Evolutionary conservation across 2,888 invertebrate species (phyloP).

Genomic region (Patella depressa): DNA sequence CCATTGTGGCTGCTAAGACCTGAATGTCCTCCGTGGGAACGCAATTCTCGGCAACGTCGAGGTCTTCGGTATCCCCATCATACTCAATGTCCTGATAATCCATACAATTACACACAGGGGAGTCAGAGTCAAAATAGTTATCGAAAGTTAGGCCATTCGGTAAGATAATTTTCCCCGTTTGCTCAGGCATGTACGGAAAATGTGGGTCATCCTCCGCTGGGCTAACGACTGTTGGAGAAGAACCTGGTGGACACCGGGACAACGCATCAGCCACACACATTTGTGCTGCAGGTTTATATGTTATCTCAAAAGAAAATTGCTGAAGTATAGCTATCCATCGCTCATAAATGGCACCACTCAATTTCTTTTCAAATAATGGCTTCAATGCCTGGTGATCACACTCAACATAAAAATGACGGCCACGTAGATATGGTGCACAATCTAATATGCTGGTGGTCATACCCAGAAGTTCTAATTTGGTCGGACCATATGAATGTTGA

Average conservation of each 20-base stretch:
- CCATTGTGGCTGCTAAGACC: too few relatives aligned
- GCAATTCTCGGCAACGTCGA: neutral
- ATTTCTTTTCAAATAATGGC: slow-evolving; percentile 22
- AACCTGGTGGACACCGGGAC: slow-evolving; percentile 12
- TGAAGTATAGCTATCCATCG: slow-evolving; percentile 2
- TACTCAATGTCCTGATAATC: neutral
- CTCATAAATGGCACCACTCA: slow-evolving; percentile 24
- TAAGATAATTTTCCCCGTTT: neutral
- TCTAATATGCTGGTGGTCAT: slow-evolving; percentile 23
- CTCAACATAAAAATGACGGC: slow-evolving; percentile 19
- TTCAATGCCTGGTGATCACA: slow-evolving; percentile 23
- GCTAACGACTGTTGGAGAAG: neutral
- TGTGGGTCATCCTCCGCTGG: slow-evolving; percentile 20
- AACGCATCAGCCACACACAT: neutral
- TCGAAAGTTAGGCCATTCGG: neutral
- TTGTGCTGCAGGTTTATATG: slow-evolving; percentile 8
- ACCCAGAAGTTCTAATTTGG: slow-evolving; percentile 22
- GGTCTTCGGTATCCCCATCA: neutral
- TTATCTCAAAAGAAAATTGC: slow-evolving; percentile 1
- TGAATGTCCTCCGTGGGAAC: too few relatives aligned
- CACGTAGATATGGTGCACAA: slow-evolving; percentile 23
- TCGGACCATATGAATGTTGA: slow-evolving; percentile 18
- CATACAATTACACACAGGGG: too few relatives aligned
- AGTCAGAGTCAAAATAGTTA: too few relatives aligned
- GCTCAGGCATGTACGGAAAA: slow-evolving; percentile 18